Evolutionary conservation across 2,888 invertebrate genomes (phyloP), one percentile per base, ranked within the genome.

Genomic region (Netelia inedita): DNA sequence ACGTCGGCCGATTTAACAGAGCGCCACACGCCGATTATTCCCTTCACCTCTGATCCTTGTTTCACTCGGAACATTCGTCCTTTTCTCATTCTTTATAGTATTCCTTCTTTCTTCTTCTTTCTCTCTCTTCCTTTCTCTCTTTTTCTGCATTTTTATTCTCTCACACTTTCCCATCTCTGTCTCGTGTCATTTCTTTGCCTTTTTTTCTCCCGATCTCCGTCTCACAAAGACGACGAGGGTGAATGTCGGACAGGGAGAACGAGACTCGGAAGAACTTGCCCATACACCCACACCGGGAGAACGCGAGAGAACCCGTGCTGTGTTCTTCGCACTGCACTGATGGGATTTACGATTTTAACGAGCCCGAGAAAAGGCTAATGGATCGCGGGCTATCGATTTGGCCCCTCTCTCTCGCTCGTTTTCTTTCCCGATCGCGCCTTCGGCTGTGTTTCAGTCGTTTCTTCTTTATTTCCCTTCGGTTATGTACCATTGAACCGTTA

Each of bases 301-400:
- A 43, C 61, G 66, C 79, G 69, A 84, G 85, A 85, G 86, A 85
- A 82, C 68, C 73, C 73, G 78, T 85, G 66, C 57, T 75, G 82
- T 79, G 76, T 50, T 68, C 59, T 50, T 68, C 59, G 28, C 28
- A 19, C 85, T 84, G 87, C 83, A 87, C 89, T 88, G 88, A 89
- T 86, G 85, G 88, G 87, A 88, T 82, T 85, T 85, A 85, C 84
- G 78, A 81, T 85, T 85, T 85, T 79, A 85, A 85, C 84, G 84
- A 81, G 82, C 82, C 78, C 84, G 82, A 85, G 78, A 85, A 85
- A 79, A 81, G 82, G 74, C 84, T 85, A 85, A 85, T 85, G 84
- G 81, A 85, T 85, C 84, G 82, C 55, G 73, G 53, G 73, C 78
- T 85, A 85, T 85, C 84, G 82, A 85, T 81, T 81, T 65, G 57